A percentile compares a stretch with the other conserved stretches of the same genome.
phyloP scores from a whole-genome alignment of 2,113 vertebrate species.

The Eulacestoma nigropectus region DNA sequence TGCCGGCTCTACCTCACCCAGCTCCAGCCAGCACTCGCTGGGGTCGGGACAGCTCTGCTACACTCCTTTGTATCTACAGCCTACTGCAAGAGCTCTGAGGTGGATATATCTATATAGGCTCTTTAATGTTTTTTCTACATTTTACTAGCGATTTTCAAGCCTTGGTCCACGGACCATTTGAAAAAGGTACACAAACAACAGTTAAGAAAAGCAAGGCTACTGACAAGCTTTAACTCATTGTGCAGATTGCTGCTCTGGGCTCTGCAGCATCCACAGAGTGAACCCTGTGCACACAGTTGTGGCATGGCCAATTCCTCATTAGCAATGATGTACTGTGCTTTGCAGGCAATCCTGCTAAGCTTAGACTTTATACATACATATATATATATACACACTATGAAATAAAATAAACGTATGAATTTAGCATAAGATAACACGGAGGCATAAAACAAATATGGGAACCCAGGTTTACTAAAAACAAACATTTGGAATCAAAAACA shows the following conservation, averaged over 20 bases:
- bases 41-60: rapidly evolving
- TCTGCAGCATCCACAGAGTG: rapidly evolving
- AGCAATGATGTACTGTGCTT: background rate
- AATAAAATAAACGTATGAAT: rapidly evolving
- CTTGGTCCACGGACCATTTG: rapidly evolving
- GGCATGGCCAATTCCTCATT: rapidly evolving
- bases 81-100: background rate
- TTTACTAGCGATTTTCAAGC: background rate
- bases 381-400: background rate
- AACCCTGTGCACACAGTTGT: rapidly evolving
- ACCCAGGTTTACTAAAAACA: rapidly evolving
- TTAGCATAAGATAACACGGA: background rate
- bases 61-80: rapidly evolving
- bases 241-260: background rate
- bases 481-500: background rate
- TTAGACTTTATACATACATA: background rate
- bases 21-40: rapidly evolving
- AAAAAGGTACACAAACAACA: background rate
- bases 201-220: background rate
- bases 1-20: background rate
- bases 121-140: rapidly evolving
- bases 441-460: background rate
- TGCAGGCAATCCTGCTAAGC: background rate
- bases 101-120: rapidly evolving
- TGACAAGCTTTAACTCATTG: rapidly evolving